Conservation (phyloP, 2,888 invertebrate species). For the Chrysomela aeneicollis region DNA sequence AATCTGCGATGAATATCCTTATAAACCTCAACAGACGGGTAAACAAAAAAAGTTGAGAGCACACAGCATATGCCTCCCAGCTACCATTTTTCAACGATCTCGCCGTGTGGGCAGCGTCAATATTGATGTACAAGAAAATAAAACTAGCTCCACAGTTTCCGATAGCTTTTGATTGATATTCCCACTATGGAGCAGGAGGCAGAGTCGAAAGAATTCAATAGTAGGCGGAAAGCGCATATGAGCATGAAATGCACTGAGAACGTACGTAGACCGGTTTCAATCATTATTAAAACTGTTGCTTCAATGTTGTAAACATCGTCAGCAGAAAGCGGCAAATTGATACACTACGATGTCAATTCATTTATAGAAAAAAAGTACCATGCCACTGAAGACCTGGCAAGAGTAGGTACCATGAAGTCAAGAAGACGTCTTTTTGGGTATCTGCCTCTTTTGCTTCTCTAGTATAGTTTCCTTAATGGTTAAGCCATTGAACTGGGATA, state of each 20-base stretch:
- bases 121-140: constrained; percentile 33
- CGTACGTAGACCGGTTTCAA: background rate
- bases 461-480: too few species aligned
- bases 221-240: constrained; percentile 20
- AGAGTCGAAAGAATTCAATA: constrained; percentile 3
- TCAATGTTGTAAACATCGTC: too few species aligned
- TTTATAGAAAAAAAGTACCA: too few species aligned
- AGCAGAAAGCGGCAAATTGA: too few species aligned
- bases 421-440: too few species aligned
- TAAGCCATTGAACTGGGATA: background rate
- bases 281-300: background rate
- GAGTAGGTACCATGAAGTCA: too few species aligned
- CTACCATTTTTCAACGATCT: constrained; percentile 1
- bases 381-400: too few species aligned
- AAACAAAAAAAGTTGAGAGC: background rate
- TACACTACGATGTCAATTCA: too few species aligned
- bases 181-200: constrained; percentile 22
- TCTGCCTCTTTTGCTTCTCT: too few species aligned
- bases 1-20: too few species aligned
- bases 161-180: constrained; percentile 37
- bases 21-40: too few species aligned
- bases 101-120: constrained; percentile 26
- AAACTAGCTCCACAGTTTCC: constrained; percentile 38
- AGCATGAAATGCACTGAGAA: constrained; percentile 1
- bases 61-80: background rate